Conservation (phyloP, 2,888 invertebrate species). For the Zygogramma bicolorata region DNA sequence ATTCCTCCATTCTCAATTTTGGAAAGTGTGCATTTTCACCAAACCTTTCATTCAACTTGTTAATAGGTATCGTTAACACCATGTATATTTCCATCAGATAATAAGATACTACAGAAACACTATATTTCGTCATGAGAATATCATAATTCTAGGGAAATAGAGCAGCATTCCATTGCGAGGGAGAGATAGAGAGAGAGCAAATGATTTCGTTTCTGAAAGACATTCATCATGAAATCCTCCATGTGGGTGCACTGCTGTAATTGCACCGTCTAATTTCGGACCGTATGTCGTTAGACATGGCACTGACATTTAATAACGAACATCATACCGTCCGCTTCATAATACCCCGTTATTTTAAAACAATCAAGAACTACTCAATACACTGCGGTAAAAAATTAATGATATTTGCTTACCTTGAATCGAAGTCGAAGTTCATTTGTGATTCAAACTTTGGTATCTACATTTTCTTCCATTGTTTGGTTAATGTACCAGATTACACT, state of each 20-base stretch:
- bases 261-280: not conserved
- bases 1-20: too few relatives aligned
- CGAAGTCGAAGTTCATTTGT: not conserved
- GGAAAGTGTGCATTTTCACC: too few relatives aligned
- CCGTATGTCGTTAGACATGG: not conserved
- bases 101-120: too few relatives aligned
- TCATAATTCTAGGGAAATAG: not conserved
- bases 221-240: not conserved
- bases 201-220: not conserved
- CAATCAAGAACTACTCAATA: not conserved
- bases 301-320: not conserved
- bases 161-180: not conserved
- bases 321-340: not conserved
- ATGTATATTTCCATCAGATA: too few relatives aligned
- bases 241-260: not conserved
- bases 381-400: not conserved
- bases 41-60: too few relatives aligned
- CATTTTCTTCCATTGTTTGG: not conserved
- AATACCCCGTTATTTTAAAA: not conserved
- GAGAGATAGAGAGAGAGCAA: too few relatives aligned
- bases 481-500: not conserved
- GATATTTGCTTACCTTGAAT: slow-evolving; percentile 1
- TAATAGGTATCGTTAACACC: too few relatives aligned
- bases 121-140: too few relatives aligned
- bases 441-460: not conserved